Evolutionary conservation across 1,140 invertebrate species (phyloP), one percentile per base, ranked within the genome.

Genomic region (Homarus americanus): DNA sequence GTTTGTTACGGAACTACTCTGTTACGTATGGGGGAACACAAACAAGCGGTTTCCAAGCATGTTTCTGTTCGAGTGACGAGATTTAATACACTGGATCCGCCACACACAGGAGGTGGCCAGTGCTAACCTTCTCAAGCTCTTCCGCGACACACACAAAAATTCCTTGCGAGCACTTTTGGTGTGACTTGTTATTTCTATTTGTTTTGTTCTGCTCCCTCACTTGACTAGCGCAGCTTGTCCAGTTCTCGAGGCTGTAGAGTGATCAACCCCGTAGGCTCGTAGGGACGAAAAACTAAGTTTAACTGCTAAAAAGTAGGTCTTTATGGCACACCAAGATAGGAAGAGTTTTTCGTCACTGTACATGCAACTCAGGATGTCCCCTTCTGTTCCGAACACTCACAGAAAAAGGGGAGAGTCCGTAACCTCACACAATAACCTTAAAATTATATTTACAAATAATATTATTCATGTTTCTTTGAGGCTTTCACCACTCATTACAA

Each of bases 251-350:
- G 69, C 66, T 85, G 41, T 85, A 85, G 38, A 28, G 28, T 69
- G n/a, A 69, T 85, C 69, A 85, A 75, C 72, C 83, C 63, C n/a
- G n/a, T 9, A 69, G 63, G 63, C 63, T 69, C 38, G 58, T 66
- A 78, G 36, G 41, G 73, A 58, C 73, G 49, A 78, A 83, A 83
- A 90, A 66, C 88, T 90, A 82, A 76, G 36, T 83, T n/a, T 58
- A 58, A 83, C 49, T 40, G 38, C 72, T 82, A 78, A 73, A 76
- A 76, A 78, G 80, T 84, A 75, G 78, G 34, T 83, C 80, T 82
- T 90, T 90, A 90, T 90, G 88, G 88, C 88, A 90, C 88, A 90
- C 88, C 88, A 76, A 90, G 82, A 90, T 83, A 75, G 80, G 88
- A 82, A 90, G 80, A 84, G 66, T 90, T 53, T 83, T 76, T 72